These are phyloP conservation scores for Probaryconus sp. DNA, from an alignment of 1,140 invertebrate species.

Conservation along the genomic window DNA sequence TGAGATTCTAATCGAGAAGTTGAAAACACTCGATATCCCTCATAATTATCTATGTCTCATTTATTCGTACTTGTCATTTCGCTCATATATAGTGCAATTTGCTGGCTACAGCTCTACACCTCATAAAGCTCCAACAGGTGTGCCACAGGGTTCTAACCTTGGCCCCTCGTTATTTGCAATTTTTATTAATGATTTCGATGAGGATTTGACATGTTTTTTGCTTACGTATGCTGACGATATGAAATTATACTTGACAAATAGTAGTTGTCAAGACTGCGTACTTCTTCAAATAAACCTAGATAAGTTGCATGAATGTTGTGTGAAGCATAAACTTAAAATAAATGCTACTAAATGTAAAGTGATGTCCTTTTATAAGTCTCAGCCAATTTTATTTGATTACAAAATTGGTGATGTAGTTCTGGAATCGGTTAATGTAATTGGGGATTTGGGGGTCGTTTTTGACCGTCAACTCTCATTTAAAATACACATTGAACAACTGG, in stretches of 20 bases:
- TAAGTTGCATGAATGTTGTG: slow-evolving; percentile 2
- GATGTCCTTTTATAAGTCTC: slow-evolving; percentile 4
- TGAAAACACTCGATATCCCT: slow-evolving; percentile 23
- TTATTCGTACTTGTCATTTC: slow-evolving; percentile 29
- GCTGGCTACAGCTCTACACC: slow-evolving; percentile 3
- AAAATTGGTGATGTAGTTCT: too few relatives aligned
- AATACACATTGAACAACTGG: background rate
- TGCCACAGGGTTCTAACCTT: slow-evolving; percentile 37
- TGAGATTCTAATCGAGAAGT: slow-evolving; percentile 24
- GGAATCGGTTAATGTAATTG: too few relatives aligned
- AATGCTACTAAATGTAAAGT: slow-evolving; percentile 12
- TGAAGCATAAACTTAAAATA: too few relatives aligned
- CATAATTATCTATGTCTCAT: slow-evolving; percentile 28
- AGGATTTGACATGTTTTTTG: background rate
- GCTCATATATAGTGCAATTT: slow-evolving; percentile 24
- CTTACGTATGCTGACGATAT: slow-evolving; percentile 35
- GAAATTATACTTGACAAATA: slow-evolving; percentile 7
- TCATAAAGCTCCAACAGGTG: slow-evolving; percentile 15
- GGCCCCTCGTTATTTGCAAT: slow-evolving; percentile 20
- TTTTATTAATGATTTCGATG: slow-evolving; percentile 15
- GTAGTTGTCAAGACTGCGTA: background rate
- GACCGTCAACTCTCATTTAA: background rate
- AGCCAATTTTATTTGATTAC: background rate
- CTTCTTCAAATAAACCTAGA: slow-evolving; percentile 4
- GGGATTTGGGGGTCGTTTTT: background rate